Base-by-base conservation (phyloP, 1,140 invertebrate genomes). In the Vanessa tameamea region DNA sequence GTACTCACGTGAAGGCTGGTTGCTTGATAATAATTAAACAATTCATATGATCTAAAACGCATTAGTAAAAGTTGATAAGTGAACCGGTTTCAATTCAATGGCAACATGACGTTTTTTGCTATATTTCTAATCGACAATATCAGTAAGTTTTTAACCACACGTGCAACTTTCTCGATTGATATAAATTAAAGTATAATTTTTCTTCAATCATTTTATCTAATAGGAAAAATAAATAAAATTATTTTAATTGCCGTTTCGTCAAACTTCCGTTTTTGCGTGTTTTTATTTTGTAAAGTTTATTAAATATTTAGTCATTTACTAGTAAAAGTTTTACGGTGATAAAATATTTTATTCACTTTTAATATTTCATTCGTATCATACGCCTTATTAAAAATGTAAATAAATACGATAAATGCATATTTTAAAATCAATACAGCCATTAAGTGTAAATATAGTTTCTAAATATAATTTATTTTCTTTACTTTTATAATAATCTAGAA, bases 111-210 rank as follows among this genome's bases (percentile, higher is more conserved):
- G 57, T 61, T 61, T 57, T 59, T 61, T 61, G 26, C 57, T 37
- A 23, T 57, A 57, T 61, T 61, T 61, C 57, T 61, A 61, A 61
- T 61, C 57, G 14, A 61, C 26, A 61, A 23, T 57, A 57, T 57
- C 55, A 14, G n/a, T 61, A 5, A 11, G 26, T 37, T 61, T 61
- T 61, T 31, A 16, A 57, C 51, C 20, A 11, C 50, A 57, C 16
- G n/a, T 31, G 43, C 57, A 37, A 61, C 57, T 61, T 61, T 61
- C 57, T 43, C 57, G 16, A n/a, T 61, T 31, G 12, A 61, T 37
- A 61, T 12, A 61, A 61, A 37, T 61, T 11, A 2, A 61, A 26
- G 23, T 61, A 7, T 37, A 61, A 37, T 61, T 61, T 61, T 61
- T 61, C 20, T 13, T 23, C 3, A 26, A 61, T 61, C 6, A 37